These are phyloP conservation scores for Phaethon lepturus DNA, from an alignment of 2,113 vertebrate genomes.

Conservation along the genomic window DNA sequence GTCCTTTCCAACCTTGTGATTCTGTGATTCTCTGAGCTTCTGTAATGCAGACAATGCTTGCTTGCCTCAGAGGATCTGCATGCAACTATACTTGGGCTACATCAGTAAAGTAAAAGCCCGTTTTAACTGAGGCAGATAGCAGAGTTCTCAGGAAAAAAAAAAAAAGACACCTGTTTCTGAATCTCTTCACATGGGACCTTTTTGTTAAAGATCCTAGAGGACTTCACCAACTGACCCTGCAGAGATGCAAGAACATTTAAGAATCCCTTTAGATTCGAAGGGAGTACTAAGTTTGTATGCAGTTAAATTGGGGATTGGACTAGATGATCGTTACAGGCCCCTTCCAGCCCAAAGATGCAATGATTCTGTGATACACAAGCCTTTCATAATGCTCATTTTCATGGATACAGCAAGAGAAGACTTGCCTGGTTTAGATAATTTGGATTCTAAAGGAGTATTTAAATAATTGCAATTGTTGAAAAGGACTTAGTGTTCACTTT, in stretches of 20 bases:
- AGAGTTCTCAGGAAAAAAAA: neutral
- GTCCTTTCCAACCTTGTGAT: too few species aligned
- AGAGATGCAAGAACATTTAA: neutral
- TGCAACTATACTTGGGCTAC: neutral
- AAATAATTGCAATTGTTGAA: neutral
- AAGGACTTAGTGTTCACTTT: neutral
- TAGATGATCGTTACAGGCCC: too few species aligned
- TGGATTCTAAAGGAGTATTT: neutral
- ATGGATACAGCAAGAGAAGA: neutral
- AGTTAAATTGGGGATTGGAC: neutral
- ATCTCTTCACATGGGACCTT: neutral
- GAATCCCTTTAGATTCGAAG: too few species aligned
- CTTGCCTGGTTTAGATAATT: neutral
- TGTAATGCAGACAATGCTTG: neutral
- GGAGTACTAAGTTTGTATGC: accelerated
- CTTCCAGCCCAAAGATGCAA: too few species aligned
- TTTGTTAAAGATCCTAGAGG: neutral
- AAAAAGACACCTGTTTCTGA: neutral
- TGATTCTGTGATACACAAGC: neutral
- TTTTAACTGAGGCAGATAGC: neutral
- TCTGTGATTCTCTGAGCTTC: neutral
- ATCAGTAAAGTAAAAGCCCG: neutral
- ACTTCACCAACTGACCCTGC: neutral
- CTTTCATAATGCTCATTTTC: neutral
- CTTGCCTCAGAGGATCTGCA: neutral